Evolutionary conservation across 2,888 invertebrate species (phyloP), one percentile per base, ranked within the genome.

Genomic region (Sussaba pulchella): DNA sequence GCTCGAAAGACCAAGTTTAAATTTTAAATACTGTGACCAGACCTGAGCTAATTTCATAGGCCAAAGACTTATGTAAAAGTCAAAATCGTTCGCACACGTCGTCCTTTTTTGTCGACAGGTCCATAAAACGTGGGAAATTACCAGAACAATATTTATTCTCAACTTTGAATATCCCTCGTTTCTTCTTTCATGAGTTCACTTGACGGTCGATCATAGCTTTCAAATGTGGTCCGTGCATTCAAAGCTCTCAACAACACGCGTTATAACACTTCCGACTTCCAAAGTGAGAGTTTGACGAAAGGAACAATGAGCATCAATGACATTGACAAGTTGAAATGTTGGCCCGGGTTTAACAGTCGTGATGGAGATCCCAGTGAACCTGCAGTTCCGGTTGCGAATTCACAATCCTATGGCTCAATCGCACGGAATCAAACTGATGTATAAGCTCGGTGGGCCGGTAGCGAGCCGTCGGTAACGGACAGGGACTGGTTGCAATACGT

Each of bases 281-380:
- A 81, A 77, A 81, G 77, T 73, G 77, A 69, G 54, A 73, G 63
- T 41, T 47, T 31, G 41, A 36, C 73, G 12, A 76, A 69, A 72
- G 41, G 54, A 9, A 69, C 69, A 70, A 69, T 64, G 69, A 70
- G 64, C 73, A 67, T 36, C 64, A 54, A n/a, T 10, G 52, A 39
- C 24, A 41, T 69, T 31, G 59, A n/a, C 19, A 39, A 39, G 19
- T 41, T 19, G 10, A 47, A 47, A 54, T 21, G 36, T 36, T 54
- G 19, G 39, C 39, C 21, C 63, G 71, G 57, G 50, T 78, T 67
- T 47, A 59, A 67, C 71, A 41, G 66, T 59, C 41, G 17, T 47
- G 43, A 45, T 54, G n/a, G 64, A 50, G 79, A 79, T 66, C 57
- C 74, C 36, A 72, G 76, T 76, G 59, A 72, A 63, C 64, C 50